Evolutionary conservation across 2,113 vertebrate species (phyloP).

Genomic region (Labrus mixtus): DNA sequence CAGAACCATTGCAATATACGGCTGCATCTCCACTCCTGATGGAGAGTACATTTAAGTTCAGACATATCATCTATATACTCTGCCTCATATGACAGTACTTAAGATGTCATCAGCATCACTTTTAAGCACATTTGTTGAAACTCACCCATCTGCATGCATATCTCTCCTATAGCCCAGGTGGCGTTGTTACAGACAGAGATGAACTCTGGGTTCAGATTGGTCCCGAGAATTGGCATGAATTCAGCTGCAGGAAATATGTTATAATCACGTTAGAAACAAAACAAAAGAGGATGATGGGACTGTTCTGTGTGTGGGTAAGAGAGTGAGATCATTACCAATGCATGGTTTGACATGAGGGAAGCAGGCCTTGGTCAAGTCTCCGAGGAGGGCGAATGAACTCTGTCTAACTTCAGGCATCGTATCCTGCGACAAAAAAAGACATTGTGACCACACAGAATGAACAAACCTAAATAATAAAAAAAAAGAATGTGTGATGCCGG

Average conservation of each 20-base stretch:
- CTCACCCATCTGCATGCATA: constrained; percentile 98
- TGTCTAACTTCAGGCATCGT: constrained; percentile 97
- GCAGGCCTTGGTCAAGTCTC: constrained; percentile 95
- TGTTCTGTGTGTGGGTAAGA: not conserved
- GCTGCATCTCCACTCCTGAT: constrained; percentile 95
- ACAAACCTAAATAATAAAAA: not conserved
- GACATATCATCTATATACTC: not conserved
- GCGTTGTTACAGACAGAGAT: constrained; percentile 98
- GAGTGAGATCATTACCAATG: constrained; percentile 84
- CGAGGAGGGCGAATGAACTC: constrained; percentile 94
- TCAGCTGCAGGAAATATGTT: constrained; percentile 84
- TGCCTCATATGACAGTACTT: not conserved
- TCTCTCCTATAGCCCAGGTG: constrained; percentile 97
- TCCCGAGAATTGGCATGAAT: constrained; percentile 98
- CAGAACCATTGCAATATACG: constrained; percentile 93
- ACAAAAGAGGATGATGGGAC: not conserved
- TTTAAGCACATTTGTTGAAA: not conserved
- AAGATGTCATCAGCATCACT: not conserved
- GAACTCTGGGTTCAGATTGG: constrained; percentile 96
- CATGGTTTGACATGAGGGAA: constrained; percentile 96
- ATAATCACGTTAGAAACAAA: not conserved
- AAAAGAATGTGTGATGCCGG: no score
- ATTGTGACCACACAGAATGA: constrained; percentile 37
- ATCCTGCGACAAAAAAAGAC: constrained; percentile 82
- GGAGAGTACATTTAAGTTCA: not conserved